These are phyloP conservation scores for Laterallus jamaicensis DNA, from an alignment of 2,113 vertebrate species.

Conservation along the genomic window DNA sequence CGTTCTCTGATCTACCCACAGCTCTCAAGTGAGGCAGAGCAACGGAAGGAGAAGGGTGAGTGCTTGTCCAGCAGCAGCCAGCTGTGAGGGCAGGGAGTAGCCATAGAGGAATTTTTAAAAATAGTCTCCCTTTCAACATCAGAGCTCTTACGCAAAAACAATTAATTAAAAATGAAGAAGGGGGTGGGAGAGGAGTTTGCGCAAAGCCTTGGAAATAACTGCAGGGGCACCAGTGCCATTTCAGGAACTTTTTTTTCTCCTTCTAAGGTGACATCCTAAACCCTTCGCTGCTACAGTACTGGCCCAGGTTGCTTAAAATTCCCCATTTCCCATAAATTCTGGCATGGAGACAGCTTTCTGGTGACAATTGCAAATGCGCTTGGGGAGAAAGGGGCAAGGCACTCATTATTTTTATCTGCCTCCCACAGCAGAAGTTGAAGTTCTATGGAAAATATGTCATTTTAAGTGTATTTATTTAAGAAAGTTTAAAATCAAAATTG, in stretches of 20 bases:
- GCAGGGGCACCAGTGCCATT: neutral
- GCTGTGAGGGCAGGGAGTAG: conserved; percentile 37
- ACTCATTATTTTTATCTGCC: conserved; percentile 55
- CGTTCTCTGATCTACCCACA: neutral
- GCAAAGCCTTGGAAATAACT: neutral
- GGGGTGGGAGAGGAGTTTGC: neutral
- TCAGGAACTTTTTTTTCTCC: neutral
- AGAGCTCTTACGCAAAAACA: neutral
- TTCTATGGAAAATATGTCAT: conserved; percentile 27
- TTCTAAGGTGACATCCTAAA: neutral
- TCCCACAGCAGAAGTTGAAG: conserved; percentile 21
- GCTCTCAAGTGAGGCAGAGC: neutral
- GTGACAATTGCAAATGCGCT: neutral
- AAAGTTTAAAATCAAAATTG: conserved; percentile 8
- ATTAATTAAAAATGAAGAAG: neutral
- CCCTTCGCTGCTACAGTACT: neutral
- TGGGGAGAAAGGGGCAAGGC: neutral
- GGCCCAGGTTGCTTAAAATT: neutral
- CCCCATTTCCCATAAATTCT: conserved; percentile 32
- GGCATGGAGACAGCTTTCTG: neutral
- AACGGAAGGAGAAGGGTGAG: neutral
- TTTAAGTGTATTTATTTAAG: conserved; percentile 8
- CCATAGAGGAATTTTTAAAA: conserved; percentile 58
- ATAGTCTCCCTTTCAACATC: conserved; percentile 41
- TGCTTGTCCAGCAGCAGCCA: conserved; percentile 28